A percentile compares a stretch with the other conserved stretches of the same genome.
Conservation (phyloP, 1,140 invertebrate genomes). For the Lutraria rhynchaena region DNA sequence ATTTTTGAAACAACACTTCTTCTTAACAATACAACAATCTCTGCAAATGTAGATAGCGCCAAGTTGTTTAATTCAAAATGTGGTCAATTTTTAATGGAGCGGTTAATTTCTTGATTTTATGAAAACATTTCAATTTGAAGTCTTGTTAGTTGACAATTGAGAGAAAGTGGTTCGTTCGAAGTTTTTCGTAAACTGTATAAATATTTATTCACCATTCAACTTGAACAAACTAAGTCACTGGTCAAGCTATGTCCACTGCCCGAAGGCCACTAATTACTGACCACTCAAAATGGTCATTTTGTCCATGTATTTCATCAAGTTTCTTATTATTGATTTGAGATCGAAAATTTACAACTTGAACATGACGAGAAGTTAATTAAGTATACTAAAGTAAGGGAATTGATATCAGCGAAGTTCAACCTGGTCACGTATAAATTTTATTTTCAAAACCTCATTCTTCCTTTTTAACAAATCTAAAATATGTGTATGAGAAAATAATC, state of each 20-base stretch:
- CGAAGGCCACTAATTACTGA: constrained; percentile 22
- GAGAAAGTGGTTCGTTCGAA: constrained; percentile 17
- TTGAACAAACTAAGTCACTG: constrained; percentile 9
- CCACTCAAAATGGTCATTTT: constrained; percentile 22
- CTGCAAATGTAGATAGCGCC: constrained; percentile 17
- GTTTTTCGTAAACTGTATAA: constrained; percentile 42
- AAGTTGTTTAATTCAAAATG: constrained; percentile 31
- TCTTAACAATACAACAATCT: constrained; percentile 39
- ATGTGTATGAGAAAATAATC: too few species aligned
- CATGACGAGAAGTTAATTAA: too few species aligned
- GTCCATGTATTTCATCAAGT: too few species aligned
- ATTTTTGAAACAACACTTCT: constrained; percentile 15
- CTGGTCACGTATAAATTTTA: too few species aligned
- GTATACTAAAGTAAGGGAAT: too few species aligned
- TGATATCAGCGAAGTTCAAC: too few species aligned
- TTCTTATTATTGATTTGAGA: too few species aligned
- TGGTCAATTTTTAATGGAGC: constrained; percentile 44
- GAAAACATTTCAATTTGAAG: constrained; percentile 47
- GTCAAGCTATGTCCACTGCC: constrained; percentile 29
- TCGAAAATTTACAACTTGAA: too few species aligned
- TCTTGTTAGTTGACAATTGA: constrained; percentile 14
- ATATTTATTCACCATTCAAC: constrained; percentile 47
- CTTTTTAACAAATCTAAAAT: too few species aligned
- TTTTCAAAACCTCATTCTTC: too few species aligned
- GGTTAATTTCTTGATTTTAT: constrained; percentile 50